Conservation (phyloP, 1,140 invertebrate species). For the Archegozetes longisetosus region DNA sequence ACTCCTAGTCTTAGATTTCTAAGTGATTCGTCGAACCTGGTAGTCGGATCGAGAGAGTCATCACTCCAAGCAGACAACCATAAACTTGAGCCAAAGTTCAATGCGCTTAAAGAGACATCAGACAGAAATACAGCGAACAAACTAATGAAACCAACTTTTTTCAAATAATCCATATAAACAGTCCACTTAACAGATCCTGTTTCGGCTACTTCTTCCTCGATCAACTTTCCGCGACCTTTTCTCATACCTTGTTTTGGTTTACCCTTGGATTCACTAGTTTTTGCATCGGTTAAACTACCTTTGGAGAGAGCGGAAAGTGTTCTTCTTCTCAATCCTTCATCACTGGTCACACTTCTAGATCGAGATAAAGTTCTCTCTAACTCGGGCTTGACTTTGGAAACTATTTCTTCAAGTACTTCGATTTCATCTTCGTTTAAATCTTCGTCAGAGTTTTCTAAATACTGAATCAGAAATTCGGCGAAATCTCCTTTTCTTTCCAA, state of each 20-base stretch:
- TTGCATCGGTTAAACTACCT: not conserved
- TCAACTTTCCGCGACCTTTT: constrained; percentile 38
- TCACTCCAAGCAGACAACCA: constrained; percentile 31
- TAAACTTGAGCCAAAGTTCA: constrained; percentile 26
- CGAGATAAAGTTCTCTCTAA: not conserved
- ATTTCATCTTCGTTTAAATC: not conserved
- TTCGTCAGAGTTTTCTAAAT: constrained; percentile 33
- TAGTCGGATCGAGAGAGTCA: constrained; percentile 22
- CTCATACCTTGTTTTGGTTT: not conserved
- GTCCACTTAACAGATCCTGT: constrained; percentile 16
- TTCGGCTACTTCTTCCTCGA: constrained; percentile 12
- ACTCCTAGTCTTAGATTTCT: constrained; percentile 68
- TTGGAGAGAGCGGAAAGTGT: not conserved
- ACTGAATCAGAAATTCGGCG: constrained; percentile 34
- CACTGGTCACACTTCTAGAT: not conserved
- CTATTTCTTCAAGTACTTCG: constrained; percentile 1
- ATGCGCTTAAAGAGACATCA: constrained; percentile 18
- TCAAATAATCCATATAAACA: constrained; percentile 13
- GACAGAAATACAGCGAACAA: constrained; percentile 13
- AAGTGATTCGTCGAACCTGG: constrained; percentile 24
- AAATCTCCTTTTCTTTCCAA: constrained; percentile 27
- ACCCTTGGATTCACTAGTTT: not conserved
- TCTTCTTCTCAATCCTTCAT: not conserved
- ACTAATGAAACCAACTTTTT: constrained; percentile 5
- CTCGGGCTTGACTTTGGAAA: constrained; percentile 1